Percentiles rank a stretch among this genome's conserved stretches.
These are phyloP conservation scores for Cardiocondyla obscurior DNA, from an alignment of 1,140 invertebrate species.

Conservation along the genomic window DNA sequence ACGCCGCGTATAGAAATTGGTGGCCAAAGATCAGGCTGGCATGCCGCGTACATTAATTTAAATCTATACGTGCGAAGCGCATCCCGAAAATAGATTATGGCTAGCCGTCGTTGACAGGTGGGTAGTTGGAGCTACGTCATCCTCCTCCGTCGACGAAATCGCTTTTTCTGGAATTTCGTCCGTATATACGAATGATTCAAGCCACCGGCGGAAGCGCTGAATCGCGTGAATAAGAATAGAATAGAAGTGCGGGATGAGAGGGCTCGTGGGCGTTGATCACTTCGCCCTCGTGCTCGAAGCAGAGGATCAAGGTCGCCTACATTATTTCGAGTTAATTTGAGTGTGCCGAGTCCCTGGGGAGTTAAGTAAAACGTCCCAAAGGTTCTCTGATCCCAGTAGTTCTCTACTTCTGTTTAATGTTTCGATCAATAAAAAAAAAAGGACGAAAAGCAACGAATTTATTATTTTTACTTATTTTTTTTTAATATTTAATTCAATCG, in stretches of 20 bases:
- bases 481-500: too few relatives aligned
- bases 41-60: not conserved
- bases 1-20: not conserved
- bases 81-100: conserved; percentile 26
- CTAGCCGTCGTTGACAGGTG: conserved; percentile 26
- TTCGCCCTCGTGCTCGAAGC: not conserved
- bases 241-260: conserved; percentile 47
- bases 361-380: not conserved
- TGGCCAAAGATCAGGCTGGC: not conserved
- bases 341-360: not conserved
- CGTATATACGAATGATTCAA: conserved; percentile 56
- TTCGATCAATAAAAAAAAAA: not conserved
- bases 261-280: conserved; percentile 20
- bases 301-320: conserved; percentile 13
- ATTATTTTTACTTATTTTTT: too few relatives aligned
- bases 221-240: conserved; percentile 60
- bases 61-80: conserved; percentile 2
- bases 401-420: not conserved
- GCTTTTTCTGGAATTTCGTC: conserved; percentile 35
- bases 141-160: not conserved
- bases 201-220: conserved; percentile 38
- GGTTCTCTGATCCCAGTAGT: not conserved
- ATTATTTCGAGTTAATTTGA: not conserved
- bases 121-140: conserved; percentile 42
- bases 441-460: too few relatives aligned